phyloP scores from a whole-genome alignment of 2,797 vertebrate species.

The Acrossocheilus wenchowensis region DNA sequence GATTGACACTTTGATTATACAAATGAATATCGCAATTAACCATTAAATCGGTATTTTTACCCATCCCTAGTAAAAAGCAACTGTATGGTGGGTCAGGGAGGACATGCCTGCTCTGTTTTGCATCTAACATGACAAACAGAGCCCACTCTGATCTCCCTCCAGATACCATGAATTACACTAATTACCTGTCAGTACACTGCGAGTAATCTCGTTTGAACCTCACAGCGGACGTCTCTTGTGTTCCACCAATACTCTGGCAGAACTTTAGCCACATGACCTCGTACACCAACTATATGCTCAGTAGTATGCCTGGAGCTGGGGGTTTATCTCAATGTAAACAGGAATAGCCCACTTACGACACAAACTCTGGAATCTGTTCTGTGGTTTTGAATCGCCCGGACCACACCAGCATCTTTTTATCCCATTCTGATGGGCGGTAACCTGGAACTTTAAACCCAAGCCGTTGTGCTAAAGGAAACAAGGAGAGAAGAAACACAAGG shows the following conservation, averaged over 20 bases:
- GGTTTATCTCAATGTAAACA: slow-evolving; percentile 63
- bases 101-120: slow-evolving; percentile 51
- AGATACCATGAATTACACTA: slow-evolving; percentile 58
- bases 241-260: slow-evolving; percentile 57
- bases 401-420: slow-evolving; percentile 88
- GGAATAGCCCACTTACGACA: slow-evolving; percentile 88
- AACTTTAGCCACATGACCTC: slow-evolving; percentile 59
- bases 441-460: slow-evolving; percentile 77
- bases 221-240: slow-evolving; percentile 40
- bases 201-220: slow-evolving; percentile 62
- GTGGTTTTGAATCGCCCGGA: slow-evolving; percentile 87
- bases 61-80: neutral
- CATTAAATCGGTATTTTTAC: neutral
- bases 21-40: neutral
- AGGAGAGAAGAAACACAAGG: slow-evolving; percentile 16
- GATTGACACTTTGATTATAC: neutral
- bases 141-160: slow-evolving; percentile 60
- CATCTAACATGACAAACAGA: slow-evolving; percentile 48
- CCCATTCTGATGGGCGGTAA: slow-evolving; percentile 80
- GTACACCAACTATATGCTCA: slow-evolving; percentile 36
- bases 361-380: slow-evolving; percentile 88
- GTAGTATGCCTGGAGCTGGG: slow-evolving; percentile 52
- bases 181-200: slow-evolving; percentile 62
- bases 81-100: neutral
- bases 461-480: slow-evolving; percentile 55